Conservation (phyloP, 2,888 invertebrate genomes). For the Acrocera orbiculus region DNA sequence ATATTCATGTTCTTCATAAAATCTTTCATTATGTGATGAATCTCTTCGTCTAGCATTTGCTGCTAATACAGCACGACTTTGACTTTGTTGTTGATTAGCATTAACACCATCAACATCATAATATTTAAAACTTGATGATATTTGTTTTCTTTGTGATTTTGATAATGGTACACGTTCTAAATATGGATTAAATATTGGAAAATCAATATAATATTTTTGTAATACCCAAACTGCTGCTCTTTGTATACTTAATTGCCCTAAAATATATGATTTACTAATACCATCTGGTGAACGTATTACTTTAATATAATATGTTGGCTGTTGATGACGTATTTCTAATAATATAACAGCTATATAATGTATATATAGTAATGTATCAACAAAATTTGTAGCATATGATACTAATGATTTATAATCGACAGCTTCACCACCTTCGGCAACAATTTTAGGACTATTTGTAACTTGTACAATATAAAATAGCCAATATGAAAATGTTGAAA, state of each 20-base stretch:
- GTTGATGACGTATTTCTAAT: conserved; percentile 81
- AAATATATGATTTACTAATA: conserved; percentile 68
- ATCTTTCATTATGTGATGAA: conserved; percentile 90
- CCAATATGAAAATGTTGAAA: conserved; percentile 95
- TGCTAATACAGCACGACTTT: conserved; percentile 48
- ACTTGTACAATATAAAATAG: conserved; percentile 90
- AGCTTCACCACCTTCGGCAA: conserved; percentile 61
- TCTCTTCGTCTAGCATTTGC: conserved; percentile 70
- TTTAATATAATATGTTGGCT: conserved; percentile 75
- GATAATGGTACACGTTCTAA: conserved; percentile 78
- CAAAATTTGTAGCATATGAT: conserved; percentile 78
- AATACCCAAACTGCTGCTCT: conserved; percentile 87
- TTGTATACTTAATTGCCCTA: conserved; percentile 85
- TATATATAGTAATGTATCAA: conserved; percentile 86
- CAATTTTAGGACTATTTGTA: conserved; percentile 61
- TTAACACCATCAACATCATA: conserved; percentile 88
- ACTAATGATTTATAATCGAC: conserved; percentile 78
- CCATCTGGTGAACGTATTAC: conserved; percentile 94
- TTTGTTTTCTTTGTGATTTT: conserved; percentile 57
- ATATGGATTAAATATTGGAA: conserved; percentile 93
- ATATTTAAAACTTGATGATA: conserved; percentile 75
- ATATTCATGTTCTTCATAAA: conserved; percentile 96
- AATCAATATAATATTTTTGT: conserved; percentile 90
- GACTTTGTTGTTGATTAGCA: conserved; percentile 48
- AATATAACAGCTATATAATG: conserved; percentile 87